phyloP scores from a whole-genome alignment of 2,888 invertebrate genomes.

The Cheilosia scutellata region DNA sequence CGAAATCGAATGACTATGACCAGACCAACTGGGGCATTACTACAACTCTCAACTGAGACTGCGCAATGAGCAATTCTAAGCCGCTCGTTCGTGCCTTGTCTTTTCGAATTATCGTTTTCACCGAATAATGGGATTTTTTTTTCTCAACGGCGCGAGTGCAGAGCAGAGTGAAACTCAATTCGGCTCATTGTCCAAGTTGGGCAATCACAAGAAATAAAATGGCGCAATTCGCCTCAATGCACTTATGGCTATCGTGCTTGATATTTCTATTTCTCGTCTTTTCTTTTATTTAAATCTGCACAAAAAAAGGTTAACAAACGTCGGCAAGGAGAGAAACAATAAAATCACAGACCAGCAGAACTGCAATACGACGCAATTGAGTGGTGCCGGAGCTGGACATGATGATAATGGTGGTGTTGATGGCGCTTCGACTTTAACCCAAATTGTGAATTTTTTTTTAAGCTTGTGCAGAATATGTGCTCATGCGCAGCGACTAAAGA shows the following conservation, averaged over 20 bases:
- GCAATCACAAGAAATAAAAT: constrained; percentile 60
- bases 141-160: constrained; percentile 1
- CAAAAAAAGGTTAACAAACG: constrained; percentile 66
- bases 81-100: constrained; percentile 69
- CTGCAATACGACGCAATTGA: constrained; percentile 45
- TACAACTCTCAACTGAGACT: constrained; percentile 52
- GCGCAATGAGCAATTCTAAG: constrained; percentile 66
- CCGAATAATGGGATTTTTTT: constrained; percentile 35
- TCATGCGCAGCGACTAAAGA: constrained; percentile 38
- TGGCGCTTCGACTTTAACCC: constrained; percentile 66
- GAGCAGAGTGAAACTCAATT: constrained; percentile 55
- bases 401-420: neutral
- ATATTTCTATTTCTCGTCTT: constrained; percentile 24
- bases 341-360: constrained; percentile 11
- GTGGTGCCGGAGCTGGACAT: neutral
- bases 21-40: constrained; percentile 19
- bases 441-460: constrained; percentile 34
- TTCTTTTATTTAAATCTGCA: constrained; percentile 61
- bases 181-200: constrained; percentile 68
- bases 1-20: constrained; percentile 6
- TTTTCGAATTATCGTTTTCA: constrained; percentile 67
- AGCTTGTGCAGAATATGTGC: constrained; percentile 24
- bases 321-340: constrained; percentile 24
- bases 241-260: constrained; percentile 15
- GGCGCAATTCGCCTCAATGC: constrained; percentile 55